A percentile compares a stretch with the other conserved stretches of the same genome.
Evolutionary conservation across 2,113 vertebrate species (phyloP).

Genomic region (Meriones unguiculatus): DNA sequence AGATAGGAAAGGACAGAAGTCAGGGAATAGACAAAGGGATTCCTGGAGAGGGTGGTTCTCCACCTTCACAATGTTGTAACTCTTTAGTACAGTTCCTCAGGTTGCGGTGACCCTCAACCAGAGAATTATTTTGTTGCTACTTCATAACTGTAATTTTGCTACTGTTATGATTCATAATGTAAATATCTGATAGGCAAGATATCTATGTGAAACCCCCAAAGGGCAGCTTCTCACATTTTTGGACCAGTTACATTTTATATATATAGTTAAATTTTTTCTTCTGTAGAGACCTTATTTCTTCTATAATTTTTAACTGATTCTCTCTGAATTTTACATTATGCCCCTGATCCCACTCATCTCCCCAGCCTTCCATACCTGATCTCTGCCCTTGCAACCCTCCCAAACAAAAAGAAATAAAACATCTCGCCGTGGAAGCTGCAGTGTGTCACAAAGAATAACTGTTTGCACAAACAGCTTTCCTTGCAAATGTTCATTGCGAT

Average conservation of each 20-base stretch:
- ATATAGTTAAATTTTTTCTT: background rate
- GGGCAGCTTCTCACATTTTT: background rate
- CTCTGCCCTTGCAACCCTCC: background rate
- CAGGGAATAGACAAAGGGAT: background rate
- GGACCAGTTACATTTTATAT: background rate
- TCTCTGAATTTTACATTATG: background rate
- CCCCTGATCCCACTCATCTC: background rate
- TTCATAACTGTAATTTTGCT: background rate
- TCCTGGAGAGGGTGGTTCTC: background rate
- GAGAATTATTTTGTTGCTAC: background rate
- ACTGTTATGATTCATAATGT: background rate
- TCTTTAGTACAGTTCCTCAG: background rate
- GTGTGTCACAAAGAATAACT: background rate
- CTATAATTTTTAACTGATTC: background rate
- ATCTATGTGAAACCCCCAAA: background rate
- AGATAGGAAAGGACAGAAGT: background rate
- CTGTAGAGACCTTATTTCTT: background rate
- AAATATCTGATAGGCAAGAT: background rate
- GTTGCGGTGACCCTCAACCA: background rate
- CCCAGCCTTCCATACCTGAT: background rate
- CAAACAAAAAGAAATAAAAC: background rate
- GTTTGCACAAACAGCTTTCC: background rate
- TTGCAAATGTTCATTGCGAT: background rate
- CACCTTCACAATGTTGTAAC: too few relatives aligned
- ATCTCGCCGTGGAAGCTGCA: background rate